Base-by-base conservation (phyloP, 1,140 invertebrate species). In the Drosophila biarmipes region DNA sequence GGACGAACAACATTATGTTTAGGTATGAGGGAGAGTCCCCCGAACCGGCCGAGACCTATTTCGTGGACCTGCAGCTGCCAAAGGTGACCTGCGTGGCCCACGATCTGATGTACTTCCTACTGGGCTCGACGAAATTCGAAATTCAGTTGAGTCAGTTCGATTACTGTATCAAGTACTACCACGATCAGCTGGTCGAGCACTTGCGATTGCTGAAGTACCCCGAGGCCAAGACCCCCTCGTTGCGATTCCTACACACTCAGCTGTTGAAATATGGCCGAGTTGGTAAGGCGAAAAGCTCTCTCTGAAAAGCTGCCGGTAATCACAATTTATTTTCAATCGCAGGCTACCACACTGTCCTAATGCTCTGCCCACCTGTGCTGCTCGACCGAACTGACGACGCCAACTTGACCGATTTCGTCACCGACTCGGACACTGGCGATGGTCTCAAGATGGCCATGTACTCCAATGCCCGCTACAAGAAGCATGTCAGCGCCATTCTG, bases 1-100 rank as follows among this genome's bases (percentile, higher is more conserved):
- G 85, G 80, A 59, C 59, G 0, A 89, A 92, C 56, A 93, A 93
- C 57, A 86, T 93, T 12, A 66, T 93, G 51, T 93, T 93, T 49
- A 80, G 89, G 34, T 91, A 92, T 43, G 72, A 78, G 6, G 45
- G 5, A 2, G 62, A 59, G 4, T 59, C 54, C 34, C 14, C 37
- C 24, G 17, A 53, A 24, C 29, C 69, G 34, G 45, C 62, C 0
- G 78, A 80, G 15, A 78, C 87, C 0, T 91, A 80, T 49, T 91
- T 93, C 24, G 76, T 93, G 7, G 92, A 93, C 43, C 91, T 91
- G 8, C 92, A 93, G 73, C 17, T 89, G 11, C 56, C 64, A 0
- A 69, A 64, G 35, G 80, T 81, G 38, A 45, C 71, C 2, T 80
- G 91, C 10, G 82, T 87, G n/a, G 89, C 78, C 1, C 21, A 84